Evolutionary conservation across 2,888 invertebrate species (phyloP).

Genomic region (Diarsia mendica): DNA sequence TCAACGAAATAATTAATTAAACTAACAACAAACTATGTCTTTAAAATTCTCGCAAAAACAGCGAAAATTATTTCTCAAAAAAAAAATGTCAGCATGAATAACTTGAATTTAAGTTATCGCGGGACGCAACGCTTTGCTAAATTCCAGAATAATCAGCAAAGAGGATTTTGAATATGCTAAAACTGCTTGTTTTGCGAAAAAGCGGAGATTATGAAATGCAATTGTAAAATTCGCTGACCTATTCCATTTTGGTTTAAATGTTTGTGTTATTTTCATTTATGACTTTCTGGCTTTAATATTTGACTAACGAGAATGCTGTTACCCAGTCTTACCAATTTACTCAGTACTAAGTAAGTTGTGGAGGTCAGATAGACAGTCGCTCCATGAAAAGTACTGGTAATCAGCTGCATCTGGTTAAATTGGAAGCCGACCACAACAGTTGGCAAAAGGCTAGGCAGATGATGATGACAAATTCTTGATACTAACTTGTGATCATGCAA

Average conservation of each 20-base stretch:
- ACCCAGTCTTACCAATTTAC: not conserved
- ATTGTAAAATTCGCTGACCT: slow-evolving; percentile 64
- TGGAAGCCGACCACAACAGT: not conserved
- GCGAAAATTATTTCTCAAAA: not conserved
- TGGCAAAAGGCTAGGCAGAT: not conserved
- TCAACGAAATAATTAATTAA: no score
- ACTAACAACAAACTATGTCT: no score
- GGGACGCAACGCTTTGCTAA: slow-evolving; percentile 39
- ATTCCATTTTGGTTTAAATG: slow-evolving; percentile 65
- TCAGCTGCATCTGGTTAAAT: no score
- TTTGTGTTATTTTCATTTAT: slow-evolving; percentile 69
- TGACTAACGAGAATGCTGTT: not conserved
- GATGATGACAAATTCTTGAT: not conserved
- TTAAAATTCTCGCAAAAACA: not conserved
- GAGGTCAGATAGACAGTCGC: no score
- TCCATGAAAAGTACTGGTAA: no score
- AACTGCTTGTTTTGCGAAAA: slow-evolving; percentile 62
- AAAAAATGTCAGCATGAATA: slow-evolving; percentile 8
- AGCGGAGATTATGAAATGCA: slow-evolving; percentile 63
- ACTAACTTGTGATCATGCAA: not conserved
- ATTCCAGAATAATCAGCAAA: slow-evolving; percentile 55
- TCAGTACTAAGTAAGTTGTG: not conserved
- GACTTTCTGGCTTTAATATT: not conserved
- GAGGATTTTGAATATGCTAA: slow-evolving; percentile 66
- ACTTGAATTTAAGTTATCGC: slow-evolving; percentile 23